Conservation (phyloP, 2,113 vertebrate species). For the Phrynosoma blainvillii region DNA sequence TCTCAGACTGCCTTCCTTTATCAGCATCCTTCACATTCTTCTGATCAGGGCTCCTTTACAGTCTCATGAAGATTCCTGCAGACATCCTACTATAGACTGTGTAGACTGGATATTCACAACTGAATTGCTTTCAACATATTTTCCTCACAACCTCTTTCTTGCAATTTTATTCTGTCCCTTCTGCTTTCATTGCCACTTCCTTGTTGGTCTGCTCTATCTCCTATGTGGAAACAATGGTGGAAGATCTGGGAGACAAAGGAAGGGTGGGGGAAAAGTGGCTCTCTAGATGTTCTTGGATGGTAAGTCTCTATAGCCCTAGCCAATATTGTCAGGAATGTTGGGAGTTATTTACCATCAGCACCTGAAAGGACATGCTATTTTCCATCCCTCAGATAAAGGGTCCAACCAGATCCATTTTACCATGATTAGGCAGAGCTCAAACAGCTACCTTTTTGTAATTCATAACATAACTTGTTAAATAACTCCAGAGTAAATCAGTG, state of each 20-base stretch:
- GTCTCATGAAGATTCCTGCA: neutral
- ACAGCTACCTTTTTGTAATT: too few relatives aligned
- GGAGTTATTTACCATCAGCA: too few relatives aligned
- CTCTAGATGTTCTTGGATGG: neutral
- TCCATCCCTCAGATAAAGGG: too few relatives aligned
- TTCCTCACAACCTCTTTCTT: neutral
- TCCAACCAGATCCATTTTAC: too few relatives aligned
- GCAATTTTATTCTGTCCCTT: neutral
- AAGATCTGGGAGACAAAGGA: neutral
- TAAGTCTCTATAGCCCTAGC: neutral
- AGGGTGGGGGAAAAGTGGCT: neutral
- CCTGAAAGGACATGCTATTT: too few relatives aligned
- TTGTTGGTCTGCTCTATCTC: neutral
- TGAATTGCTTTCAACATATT: neutral
- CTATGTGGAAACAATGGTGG: neutral
- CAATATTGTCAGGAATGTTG: too few relatives aligned
- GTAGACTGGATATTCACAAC: too few relatives aligned
- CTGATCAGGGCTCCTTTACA: neutral
- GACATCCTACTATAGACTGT: neutral
- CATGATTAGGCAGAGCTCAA: too few relatives aligned
- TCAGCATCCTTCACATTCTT: neutral
- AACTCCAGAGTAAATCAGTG: too few relatives aligned
- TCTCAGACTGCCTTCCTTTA: neutral
- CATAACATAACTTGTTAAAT: too few relatives aligned
- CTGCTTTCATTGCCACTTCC: neutral